These are phyloP conservation scores for Pollenia amentaria DNA, from an alignment of 2,888 invertebrate species.

Conservation along the genomic window DNA sequence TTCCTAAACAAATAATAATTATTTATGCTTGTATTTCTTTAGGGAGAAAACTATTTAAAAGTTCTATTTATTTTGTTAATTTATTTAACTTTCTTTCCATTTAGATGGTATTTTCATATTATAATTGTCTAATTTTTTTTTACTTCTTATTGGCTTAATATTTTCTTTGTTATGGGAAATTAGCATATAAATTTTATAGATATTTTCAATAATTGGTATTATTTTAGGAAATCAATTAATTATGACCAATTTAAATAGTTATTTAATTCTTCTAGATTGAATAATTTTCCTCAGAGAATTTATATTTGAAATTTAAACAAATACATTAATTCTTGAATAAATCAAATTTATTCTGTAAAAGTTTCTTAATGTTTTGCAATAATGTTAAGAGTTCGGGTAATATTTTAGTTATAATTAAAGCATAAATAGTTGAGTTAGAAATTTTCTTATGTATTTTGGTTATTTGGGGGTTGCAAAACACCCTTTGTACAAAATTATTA, in stretches of 20 bases:
- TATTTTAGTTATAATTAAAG: not conserved
- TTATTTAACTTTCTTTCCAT: conserved; percentile 4
- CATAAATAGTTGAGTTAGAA: conserved; percentile 1
- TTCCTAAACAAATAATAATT: conserved; percentile 1
- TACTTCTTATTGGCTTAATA: not conserved
- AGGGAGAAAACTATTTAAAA: conserved; percentile 43
- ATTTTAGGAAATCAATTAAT: conserved; percentile 69
- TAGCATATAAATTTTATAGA: conserved; percentile 52
- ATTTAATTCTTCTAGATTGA: conserved; percentile 13
- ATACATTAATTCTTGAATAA: conserved; percentile 23
- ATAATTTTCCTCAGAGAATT: conserved; percentile 36
- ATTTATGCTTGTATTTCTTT: conserved; percentile 25
- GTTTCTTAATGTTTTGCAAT: not conserved
- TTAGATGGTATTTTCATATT: conserved; percentile 40
- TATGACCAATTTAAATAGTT: conserved; percentile 50
- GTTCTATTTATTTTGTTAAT: conserved; percentile 4
- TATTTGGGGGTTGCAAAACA: not conserved
- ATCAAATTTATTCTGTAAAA: conserved; percentile 20
- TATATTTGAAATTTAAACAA: not conserved
- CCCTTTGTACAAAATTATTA: not conserved
- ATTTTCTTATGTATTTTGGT: not conserved
- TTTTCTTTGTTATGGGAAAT: conserved; percentile 26
- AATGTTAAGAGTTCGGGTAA: not conserved
- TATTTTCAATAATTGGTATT: conserved; percentile 15
- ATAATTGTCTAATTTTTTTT: conserved; percentile 46